Percentiles rank a stretch among this genome's conserved stretches.
Conservation (phyloP, 1,140 invertebrate species). For the Anastrepha obliqua region DNA sequence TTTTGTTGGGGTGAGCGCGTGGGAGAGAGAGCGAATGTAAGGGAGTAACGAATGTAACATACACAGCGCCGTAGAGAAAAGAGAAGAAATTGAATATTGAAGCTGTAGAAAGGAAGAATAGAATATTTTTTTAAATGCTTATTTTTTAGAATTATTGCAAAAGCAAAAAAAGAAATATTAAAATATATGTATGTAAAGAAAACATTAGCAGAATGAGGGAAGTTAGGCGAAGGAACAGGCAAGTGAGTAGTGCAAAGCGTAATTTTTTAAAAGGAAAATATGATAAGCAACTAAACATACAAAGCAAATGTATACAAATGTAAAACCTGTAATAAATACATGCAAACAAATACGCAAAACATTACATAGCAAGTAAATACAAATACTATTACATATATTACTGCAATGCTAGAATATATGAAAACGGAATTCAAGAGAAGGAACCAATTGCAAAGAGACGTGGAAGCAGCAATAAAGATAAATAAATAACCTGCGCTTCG, state of each 20-base stretch:
- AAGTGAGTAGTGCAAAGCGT: not conserved
- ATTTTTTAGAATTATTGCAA: constrained; percentile 34
- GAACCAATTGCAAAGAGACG: not conserved
- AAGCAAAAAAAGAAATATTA: constrained; percentile 50
- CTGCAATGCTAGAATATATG: not conserved
- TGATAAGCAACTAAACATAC: not conserved
- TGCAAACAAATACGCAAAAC: not conserved
- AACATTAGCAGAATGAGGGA: no score
- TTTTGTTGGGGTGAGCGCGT: not conserved
- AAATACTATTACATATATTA: not conserved
- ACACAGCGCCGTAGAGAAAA: not conserved
- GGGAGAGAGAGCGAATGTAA: not conserved
- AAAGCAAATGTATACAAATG: not conserved
- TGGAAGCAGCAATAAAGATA: not conserved
- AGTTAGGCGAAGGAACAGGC: not conserved
- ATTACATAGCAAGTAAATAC: not conserved
- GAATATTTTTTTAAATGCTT: constrained; percentile 35
- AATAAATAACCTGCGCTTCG: not conserved
- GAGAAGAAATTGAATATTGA: not conserved
- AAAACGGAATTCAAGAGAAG: not conserved
- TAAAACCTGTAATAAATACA: not conserved
- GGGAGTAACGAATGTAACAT: not conserved
- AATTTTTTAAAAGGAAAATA: constrained; percentile 20
- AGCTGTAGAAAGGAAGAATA: not conserved
- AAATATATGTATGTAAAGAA: constrained; percentile 11